phyloP scores from a whole-genome alignment of 2,113 vertebrate species.

The Ptilorrhoa leucosticta region DNA sequence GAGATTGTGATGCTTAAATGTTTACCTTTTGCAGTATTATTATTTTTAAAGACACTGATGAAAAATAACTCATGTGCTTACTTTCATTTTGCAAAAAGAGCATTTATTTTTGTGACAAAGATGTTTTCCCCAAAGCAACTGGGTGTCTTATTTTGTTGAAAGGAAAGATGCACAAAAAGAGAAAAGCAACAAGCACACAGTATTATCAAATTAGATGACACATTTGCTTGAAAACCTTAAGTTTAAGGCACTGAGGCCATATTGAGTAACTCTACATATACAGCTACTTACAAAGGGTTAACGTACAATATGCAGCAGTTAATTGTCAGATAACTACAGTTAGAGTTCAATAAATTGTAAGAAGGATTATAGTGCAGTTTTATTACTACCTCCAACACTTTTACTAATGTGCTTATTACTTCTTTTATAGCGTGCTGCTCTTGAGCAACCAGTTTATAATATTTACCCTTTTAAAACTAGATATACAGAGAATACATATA shows the following conservation, averaged over 20 bases:
- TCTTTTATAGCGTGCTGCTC: constrained; percentile 34
- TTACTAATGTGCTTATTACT: constrained; percentile 34
- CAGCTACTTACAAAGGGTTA: neutral
- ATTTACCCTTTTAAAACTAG: constrained; percentile 29
- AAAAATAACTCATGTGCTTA: neutral
- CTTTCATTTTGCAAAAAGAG: neutral
- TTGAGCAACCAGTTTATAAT: constrained; percentile 47
- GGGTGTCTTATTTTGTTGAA: neutral
- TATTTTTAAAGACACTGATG: neutral
- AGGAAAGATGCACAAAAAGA: neutral
- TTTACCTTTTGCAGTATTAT: neutral
- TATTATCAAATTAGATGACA: neutral
- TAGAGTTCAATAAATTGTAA: constrained; percentile 18
- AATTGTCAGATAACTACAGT: constrained; percentile 8
- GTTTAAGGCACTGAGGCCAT: neutral
- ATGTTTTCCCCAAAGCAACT: neutral
- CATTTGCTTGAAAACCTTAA: neutral
- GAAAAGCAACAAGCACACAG: neutral
- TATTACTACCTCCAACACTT: constrained; percentile 44
- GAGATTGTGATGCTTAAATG: neutral
- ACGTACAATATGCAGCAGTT: neutral
- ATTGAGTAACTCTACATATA: neutral
- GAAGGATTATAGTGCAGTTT: constrained; percentile 30
- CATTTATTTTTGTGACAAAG: neutral
- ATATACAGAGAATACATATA: neutral